phyloP scores from a whole-genome alignment of 2,797 vertebrate species.

The Carduelis carduelis region DNA sequence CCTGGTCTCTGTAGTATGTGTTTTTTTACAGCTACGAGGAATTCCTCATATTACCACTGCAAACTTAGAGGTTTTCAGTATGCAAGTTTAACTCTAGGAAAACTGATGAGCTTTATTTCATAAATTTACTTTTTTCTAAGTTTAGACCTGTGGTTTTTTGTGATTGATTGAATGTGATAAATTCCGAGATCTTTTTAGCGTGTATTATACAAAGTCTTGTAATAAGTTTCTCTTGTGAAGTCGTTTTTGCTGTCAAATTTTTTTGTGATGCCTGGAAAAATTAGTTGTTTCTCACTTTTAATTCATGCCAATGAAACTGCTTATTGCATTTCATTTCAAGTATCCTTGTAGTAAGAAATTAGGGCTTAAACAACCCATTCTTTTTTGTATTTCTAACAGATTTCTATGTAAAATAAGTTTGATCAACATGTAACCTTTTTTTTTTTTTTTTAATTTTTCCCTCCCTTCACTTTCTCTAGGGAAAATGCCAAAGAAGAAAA shows the following conservation, averaged over 20 bases:
- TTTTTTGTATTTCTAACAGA: neutral
- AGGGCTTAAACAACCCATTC: neutral
- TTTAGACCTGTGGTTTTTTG: neutral
- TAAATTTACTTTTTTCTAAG: neutral
- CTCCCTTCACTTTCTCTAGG: neutral
- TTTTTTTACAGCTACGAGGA: neutral
- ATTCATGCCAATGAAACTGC: neutral
- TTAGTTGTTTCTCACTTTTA: neutral
- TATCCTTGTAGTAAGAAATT: neutral
- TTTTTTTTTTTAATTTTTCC: neutral
- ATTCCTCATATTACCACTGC: neutral
- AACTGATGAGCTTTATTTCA: neutral
- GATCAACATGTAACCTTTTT: neutral
- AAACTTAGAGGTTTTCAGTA: neutral
- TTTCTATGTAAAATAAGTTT: neutral
- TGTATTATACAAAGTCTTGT: neutral
- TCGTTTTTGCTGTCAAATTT: neutral
- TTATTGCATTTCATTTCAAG: neutral
- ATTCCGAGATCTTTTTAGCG: neutral
- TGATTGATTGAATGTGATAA: neutral
- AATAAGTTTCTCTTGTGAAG: neutral
- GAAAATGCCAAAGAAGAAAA: slow-evolving; percentile 85
- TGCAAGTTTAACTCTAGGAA: neutral
- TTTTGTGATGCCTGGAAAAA: neutral
- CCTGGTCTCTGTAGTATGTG: neutral